A percentile compares a stretch with the other conserved stretches of the same genome.
Conservation (phyloP, 2,797 vertebrate genomes). For the Sciaenops ocellatus region DNA sequence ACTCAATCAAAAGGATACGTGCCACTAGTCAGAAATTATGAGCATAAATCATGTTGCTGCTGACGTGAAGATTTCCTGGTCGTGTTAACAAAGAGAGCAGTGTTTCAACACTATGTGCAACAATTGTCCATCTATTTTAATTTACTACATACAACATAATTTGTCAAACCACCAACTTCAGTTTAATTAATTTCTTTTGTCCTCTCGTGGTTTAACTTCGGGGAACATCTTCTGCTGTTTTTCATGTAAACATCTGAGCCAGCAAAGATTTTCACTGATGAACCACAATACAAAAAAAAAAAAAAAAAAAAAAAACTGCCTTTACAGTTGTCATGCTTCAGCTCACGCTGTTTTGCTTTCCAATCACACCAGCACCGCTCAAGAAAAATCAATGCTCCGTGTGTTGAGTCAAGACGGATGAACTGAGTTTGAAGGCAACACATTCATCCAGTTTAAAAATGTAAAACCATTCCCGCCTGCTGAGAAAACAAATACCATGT, state of each 20-base stretch:
- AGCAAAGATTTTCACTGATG: not conserved
- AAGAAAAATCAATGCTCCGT: conserved; percentile 5
- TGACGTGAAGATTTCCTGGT: conserved; percentile 4
- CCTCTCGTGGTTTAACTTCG: not conserved
- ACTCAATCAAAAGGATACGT: conserved; percentile 37
- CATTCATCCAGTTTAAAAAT: conserved; percentile 16
- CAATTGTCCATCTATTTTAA: conserved; percentile 3
- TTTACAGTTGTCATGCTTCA: not conserved
- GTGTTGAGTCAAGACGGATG: conserved; percentile 8
- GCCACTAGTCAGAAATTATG: conserved; percentile 10
- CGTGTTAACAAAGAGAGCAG: not conserved
- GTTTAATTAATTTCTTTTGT: conserved; percentile 7
- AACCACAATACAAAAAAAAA: not conserved
- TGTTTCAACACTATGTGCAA: conserved; percentile 21
- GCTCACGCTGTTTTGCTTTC: conserved; percentile 6
- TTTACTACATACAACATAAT: conserved; percentile 4
- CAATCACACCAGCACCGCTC: not conserved
- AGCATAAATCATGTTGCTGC: conserved; percentile 21
- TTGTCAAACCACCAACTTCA: not conserved
- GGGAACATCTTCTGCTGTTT: not conserved
- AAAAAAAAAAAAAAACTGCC: no score
- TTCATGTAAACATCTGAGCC: not conserved
- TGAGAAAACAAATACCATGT: conserved; percentile 30
- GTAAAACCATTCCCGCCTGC: not conserved
- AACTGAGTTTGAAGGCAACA: conserved; percentile 10